Evolutionary conservation across 2,888 invertebrate species (phyloP), one percentile per base, ranked within the genome.

Genomic region (Mimas tiliae): DNA sequence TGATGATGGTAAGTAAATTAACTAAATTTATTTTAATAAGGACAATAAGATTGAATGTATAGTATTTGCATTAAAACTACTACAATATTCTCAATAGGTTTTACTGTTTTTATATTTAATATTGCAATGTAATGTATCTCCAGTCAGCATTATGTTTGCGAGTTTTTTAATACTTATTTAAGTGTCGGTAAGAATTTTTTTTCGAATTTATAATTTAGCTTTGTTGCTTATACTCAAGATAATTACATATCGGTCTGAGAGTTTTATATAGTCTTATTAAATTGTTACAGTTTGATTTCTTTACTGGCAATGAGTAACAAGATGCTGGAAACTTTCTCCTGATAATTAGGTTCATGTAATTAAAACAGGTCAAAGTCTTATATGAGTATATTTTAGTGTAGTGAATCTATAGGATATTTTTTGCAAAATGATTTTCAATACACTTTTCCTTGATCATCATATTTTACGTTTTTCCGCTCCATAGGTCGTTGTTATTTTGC

Each of bases 1-100:
- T 93, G 81, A 93, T 92, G 88, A 93, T 93, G 93, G 93, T 93
- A 72, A 89, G 92, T 83, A 3, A 14, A 14, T 62, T 27, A 21
- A 50, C 16, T 48, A n/a, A 48, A n/a, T n/a, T 16, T 1, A 48
- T 27, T 27, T 2, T 1, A 6, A 45, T 45, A 45, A 2, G 14
- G 11, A 45, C 45, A 11, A 42, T 45, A 2, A 12, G 12, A 50
- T 19, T 50, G 7, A 7, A 6, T 63, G 34, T 14, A n/a, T 33
- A 47, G n/a, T 33, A 21, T 33, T 63, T n/a, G 27, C 9, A 11
- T 12, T 14, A n/a, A 45, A 47, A 27, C 12, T 11, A 45, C n/a
- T 48, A 16, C 27, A 27, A 50, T 50, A 50, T 19, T 19, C 9
- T 19, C 16, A 50, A 19, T 6, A 50, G 0, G 48, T 45, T 45